Conservation (phyloP, 2,113 vertebrate genomes). For the Pollimyrus isidori region DNA sequence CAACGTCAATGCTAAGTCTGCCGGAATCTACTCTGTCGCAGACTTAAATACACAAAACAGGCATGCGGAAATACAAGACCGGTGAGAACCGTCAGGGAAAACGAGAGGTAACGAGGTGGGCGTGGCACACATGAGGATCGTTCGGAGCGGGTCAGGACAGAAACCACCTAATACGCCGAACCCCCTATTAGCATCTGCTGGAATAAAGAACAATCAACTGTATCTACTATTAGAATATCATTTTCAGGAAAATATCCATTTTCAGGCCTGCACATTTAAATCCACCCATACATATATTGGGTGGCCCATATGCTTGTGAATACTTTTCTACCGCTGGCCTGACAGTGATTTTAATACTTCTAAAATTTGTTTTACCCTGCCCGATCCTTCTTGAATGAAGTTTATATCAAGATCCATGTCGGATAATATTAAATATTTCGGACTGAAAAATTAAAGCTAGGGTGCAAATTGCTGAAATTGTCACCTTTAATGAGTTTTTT, state of each 20-base stretch:
- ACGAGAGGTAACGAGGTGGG: too few species aligned
- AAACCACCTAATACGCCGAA: background rate
- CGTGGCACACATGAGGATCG: too few species aligned
- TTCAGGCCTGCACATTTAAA: background rate
- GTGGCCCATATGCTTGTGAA: background rate
- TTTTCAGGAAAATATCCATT: background rate
- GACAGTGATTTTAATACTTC: background rate
- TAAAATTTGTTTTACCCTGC: background rate
- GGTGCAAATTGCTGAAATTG: background rate
- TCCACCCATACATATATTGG: background rate
- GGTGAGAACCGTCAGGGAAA: too few species aligned
- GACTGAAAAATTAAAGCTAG: background rate
- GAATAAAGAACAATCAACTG: background rate
- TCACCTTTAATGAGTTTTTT: background rate
- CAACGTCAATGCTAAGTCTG: too few species aligned
- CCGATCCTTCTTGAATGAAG: background rate
- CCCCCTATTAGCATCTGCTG: background rate
- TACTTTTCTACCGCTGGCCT: background rate
- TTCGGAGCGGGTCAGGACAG: too few species aligned
- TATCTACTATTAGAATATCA: background rate
- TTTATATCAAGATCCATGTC: background rate
- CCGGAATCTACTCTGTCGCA: too few species aligned
- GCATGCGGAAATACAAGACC: too few species aligned
- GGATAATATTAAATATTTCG: background rate
- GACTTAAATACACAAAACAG: too few species aligned